phyloP scores from a whole-genome alignment of 2,888 invertebrate genomes.

The Xylocampa areola region DNA sequence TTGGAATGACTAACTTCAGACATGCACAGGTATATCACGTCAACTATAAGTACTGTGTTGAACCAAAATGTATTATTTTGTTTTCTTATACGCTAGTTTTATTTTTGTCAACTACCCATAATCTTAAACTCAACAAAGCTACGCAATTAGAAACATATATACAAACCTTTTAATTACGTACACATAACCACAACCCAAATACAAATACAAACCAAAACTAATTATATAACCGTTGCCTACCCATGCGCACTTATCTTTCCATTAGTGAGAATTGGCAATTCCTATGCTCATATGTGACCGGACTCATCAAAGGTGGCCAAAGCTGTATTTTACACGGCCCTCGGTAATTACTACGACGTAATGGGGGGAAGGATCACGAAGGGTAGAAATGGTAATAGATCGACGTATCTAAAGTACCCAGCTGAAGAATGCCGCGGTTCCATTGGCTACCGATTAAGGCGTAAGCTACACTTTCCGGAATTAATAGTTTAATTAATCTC shows the following conservation, averaged over 20 bases:
- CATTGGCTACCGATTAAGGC: slow-evolving; percentile 55
- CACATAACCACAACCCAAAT: too few relatives aligned
- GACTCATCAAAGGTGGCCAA: slow-evolving; percentile 52
- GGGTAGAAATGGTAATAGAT: slow-evolving; percentile 65
- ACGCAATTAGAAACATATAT: slow-evolving; percentile 1
- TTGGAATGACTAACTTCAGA: too few relatives aligned
- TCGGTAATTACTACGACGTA: slow-evolving; percentile 68
- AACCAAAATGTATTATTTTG: too few relatives aligned
- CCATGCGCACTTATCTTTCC: slow-evolving; percentile 63
- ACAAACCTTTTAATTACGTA: too few relatives aligned
- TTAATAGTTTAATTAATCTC: slow-evolving; percentile 61
- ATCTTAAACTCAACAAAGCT: neutral
- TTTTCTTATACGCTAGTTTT: too few relatives aligned
- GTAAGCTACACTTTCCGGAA: slow-evolving; percentile 44
- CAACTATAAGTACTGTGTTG: too few relatives aligned
- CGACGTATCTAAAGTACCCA: slow-evolving; percentile 56
- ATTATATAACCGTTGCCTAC: slow-evolving; percentile 36
- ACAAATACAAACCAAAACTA: slow-evolving; percentile 27
- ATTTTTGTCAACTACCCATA: too few relatives aligned
- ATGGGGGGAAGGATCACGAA: slow-evolving; percentile 63
- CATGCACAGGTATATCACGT: too few relatives aligned
- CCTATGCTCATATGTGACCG: slow-evolving; percentile 60
- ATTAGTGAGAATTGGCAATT: slow-evolving; percentile 75
- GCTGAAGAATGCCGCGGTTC: slow-evolving; percentile 60
- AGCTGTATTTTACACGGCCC: slow-evolving; percentile 64